A percentile compares a stretch with the other conserved stretches of the same genome.
These are phyloP conservation scores for Diploptera punctata DNA, from an alignment of 2,888 invertebrate genomes.

Conservation along the genomic window DNA sequence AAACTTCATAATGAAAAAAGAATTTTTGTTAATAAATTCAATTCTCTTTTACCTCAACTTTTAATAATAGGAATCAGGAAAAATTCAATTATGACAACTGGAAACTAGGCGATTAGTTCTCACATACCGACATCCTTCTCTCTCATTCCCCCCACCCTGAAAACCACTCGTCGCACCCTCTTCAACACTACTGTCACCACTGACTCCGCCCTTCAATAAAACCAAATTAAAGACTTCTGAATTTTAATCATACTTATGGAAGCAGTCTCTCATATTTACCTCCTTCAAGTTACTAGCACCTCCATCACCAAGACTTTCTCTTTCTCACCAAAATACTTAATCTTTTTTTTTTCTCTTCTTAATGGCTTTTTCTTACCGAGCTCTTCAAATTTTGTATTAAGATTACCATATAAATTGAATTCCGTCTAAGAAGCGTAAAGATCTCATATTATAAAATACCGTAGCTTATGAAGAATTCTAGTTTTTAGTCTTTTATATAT, in stretches of 20 bases:
- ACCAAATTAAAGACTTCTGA: conserved; percentile 38
- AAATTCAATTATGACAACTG: conserved; percentile 17
- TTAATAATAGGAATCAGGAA: background rate
- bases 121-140: background rate
- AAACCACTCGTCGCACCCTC: too few species aligned
- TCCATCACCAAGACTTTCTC: background rate
- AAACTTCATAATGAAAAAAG: too few species aligned
- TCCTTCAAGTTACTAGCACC: background rate
- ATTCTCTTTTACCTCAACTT: too few species aligned
- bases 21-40: too few species aligned
- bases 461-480: conserved; percentile 4
- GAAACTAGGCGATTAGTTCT: conserved; percentile 1
- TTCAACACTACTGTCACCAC: background rate
- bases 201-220: conserved; percentile 33
- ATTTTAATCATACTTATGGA: conserved; percentile 37
- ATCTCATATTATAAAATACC: conserved; percentile 24
- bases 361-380: conserved; percentile 29
- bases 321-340: conserved; percentile 20
- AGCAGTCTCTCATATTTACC: conserved; percentile 21
- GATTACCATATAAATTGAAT: conserved; percentile 42
- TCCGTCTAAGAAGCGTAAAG: conserved; percentile 23
- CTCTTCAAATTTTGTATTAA: conserved; percentile 31
- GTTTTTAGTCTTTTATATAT: conserved; percentile 7
- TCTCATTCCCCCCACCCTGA: background rate
- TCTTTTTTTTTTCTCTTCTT: conserved; percentile 27